Base-by-base conservation (phyloP, 2,888 invertebrate species). In the Pachydiplax longipennis region DNA sequence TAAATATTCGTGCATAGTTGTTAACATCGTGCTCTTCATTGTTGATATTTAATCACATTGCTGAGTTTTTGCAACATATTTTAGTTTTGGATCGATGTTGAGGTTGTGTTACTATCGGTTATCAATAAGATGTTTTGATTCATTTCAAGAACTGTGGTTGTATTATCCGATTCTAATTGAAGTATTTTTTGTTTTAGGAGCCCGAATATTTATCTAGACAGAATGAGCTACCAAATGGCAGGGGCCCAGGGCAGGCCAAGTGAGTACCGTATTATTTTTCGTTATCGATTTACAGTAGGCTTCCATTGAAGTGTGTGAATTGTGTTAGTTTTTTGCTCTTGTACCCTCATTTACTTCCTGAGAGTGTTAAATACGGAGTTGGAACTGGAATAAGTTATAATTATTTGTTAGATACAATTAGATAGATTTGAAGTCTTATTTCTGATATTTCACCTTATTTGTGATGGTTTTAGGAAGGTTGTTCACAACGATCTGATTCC, bases 161-260 rank as follows among this genome's bases (percentile, higher is more conserved):
- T 22, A n/a, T 61, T 61, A n/a, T 1, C 22, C 6, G 15, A 25
- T 35, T 22, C 3, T 22, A 6, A 35, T 35, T 65, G n/a, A n/a
- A n/a, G n/a, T n/a, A n/a, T n/a, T n/a, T 31, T 37, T n/a, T 22
- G 0, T 35, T 90, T 31, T 48, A 90, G 90, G 80, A 87, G 87
- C 61, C 61, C 87, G 37, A 61, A 12, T 37, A 10, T 65, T 37
- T 37, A 18, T 13, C 5, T 1, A 53, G 61, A 15, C 37, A 87
- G 37, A 8, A 97, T 97, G 97, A 97, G 97, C 95, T 97, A 97
- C 95, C 96, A 96, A 95, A 96, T 97, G 96, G 96, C 97, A 93
- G 95, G 96, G 92, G 96, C 97, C 93, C 97, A 97, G 95, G 96
- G 96, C 94, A 96, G 97, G 94, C 96, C 97, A 93, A 97, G 97